Conservation (phyloP, 2,113 vertebrate species). For the Campylomormyrus tamandua region DNA sequence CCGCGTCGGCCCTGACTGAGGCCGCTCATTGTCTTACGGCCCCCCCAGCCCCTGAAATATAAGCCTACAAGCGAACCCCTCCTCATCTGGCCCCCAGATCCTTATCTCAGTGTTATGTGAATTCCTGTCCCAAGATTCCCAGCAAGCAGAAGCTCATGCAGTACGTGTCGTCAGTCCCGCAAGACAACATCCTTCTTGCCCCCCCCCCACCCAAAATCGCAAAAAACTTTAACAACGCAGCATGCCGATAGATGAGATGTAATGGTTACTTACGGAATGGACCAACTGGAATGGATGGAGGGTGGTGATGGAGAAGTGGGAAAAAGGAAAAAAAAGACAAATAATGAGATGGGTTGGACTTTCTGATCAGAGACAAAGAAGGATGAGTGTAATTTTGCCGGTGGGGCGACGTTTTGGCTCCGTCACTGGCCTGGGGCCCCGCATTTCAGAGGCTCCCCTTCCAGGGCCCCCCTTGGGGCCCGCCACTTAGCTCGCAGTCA, state of each 20-base stretch:
- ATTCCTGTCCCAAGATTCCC: background rate
- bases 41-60: background rate
- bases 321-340: conserved; percentile 33
- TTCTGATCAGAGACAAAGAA: conserved; percentile 25
- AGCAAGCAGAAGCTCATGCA: conserved; percentile 7
- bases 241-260: conserved; percentile 59
- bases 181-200: background rate
- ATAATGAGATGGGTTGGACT: conserved; percentile 38
- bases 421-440: background rate
- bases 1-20: background rate
- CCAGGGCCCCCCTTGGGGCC: background rate
- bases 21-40: too few relatives aligned
- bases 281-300: conserved; percentile 62
- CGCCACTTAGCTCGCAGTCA: conserved; percentile 14
- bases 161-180: background rate
- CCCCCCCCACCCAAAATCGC: conserved; percentile 16
- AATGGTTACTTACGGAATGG: conserved; percentile 75
- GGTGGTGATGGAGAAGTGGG: conserved; percentile 35
- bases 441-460: background rate
- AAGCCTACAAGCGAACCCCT: background rate
- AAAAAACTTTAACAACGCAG: conserved; percentile 11
- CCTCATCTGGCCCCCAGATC: background rate
- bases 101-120: background rate
- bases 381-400: conserved; percentile 36
- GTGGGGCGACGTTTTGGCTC: background rate